Evolutionary conservation across 1,140 invertebrate species (phyloP).

Genomic region (Zeugodacus cucurbitae): DNA sequence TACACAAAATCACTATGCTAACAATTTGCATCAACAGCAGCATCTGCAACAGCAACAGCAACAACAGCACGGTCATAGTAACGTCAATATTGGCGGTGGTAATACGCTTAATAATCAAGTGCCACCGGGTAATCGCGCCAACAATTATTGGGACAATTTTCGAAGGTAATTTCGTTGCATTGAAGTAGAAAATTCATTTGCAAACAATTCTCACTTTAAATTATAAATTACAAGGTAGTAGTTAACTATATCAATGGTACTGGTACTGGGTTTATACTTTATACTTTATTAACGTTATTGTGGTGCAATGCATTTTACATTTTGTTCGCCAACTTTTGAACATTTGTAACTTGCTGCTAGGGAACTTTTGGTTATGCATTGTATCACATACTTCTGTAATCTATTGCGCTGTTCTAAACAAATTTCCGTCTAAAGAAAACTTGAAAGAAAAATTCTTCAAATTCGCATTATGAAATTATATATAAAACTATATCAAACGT

Average conservation of each 20-base stretch:
- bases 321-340: background rate
- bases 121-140: conserved; percentile 85
- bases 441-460: no score
- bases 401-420: background rate
- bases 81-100: conserved; percentile 48
- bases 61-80: conserved; percentile 31
- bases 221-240: background rate
- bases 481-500: background rate
- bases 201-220: background rate
- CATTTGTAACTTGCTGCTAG: background rate
- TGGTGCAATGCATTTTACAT: background rate
- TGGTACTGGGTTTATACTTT: background rate
- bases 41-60: conserved; percentile 52
- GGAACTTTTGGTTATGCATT: background rate
- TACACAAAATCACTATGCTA: conserved; percentile 61
- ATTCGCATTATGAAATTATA: no score
- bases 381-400: background rate
- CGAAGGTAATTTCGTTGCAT: conserved; percentile 75
- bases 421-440: background rate
- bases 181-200: background rate
- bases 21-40: conserved; percentile 57
- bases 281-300: background rate
- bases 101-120: conserved; percentile 85
- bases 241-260: background rate
- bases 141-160: conserved; percentile 94